phyloP scores from a whole-genome alignment of 1,140 invertebrate genomes.

The Pseudomyrmex pallidus region DNA sequence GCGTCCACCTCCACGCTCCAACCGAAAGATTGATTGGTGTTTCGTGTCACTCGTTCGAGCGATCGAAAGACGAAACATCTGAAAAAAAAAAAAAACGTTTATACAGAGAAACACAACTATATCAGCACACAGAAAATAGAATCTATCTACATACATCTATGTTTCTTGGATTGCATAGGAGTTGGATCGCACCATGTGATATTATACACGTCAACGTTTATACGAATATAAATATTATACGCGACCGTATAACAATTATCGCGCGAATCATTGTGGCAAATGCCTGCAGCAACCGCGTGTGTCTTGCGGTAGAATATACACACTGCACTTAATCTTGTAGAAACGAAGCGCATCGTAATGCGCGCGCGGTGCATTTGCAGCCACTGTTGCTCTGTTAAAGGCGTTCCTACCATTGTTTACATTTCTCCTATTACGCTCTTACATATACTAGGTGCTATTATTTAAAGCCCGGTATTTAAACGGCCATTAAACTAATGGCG shows the following conservation, averaged over 20 bases:
- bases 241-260: not conserved
- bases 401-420: constrained; percentile 51
- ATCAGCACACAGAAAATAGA: not conserved
- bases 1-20: not conserved
- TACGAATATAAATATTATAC: not conserved
- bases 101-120: not conserved
- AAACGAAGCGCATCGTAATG: constrained; percentile 20
- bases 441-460: constrained; percentile 38
- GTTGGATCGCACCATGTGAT: too few species aligned
- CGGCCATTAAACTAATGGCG: constrained; percentile 59
- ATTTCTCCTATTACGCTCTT: constrained; percentile 42
- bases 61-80: constrained; percentile 25
- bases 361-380: constrained; percentile 47
- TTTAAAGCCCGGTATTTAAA: constrained; percentile 62
- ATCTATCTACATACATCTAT: not conserved
- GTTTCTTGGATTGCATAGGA: too few species aligned
- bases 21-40: not conserved
- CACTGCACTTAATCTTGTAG: constrained; percentile 43
- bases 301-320: constrained; percentile 16
- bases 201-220: not conserved
- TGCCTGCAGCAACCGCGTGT: not conserved
- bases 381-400: constrained; percentile 41
- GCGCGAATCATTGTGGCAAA: not conserved
- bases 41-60: constrained; percentile 19
- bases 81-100: too few species aligned